Evolutionary conservation across 1,140 invertebrate genomes (phyloP).

Genomic region (Gryon sp.): DNA sequence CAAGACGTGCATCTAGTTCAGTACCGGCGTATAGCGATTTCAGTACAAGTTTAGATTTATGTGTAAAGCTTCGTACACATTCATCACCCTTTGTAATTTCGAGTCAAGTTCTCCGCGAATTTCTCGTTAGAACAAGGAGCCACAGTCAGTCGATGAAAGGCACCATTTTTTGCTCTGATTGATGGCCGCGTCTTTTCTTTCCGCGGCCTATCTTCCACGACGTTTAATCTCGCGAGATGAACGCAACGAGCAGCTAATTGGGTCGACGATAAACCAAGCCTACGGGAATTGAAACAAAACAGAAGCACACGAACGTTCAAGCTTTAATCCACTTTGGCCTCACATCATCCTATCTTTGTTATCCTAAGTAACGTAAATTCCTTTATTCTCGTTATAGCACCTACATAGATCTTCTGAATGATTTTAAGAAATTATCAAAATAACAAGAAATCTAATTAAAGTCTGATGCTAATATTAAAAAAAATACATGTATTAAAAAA

Average conservation of each 20-base stretch:
- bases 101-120: slow-evolving; percentile 24
- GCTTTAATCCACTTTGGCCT: slow-evolving; percentile 44
- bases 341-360: neutral
- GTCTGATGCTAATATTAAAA: too few relatives aligned
- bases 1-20: slow-evolving; percentile 11
- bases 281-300: slow-evolving; percentile 42
- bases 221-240: slow-evolving; percentile 19
- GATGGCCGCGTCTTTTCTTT: slow-evolving; percentile 14
- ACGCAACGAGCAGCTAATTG: slow-evolving; percentile 15
- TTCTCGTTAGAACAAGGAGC: slow-evolving; percentile 29
- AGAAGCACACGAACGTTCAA: slow-evolving; percentile 10
- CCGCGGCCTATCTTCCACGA: slow-evolving; percentile 4
- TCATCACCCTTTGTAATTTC: slow-evolving; percentile 49
- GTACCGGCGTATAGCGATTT: slow-evolving; percentile 4
- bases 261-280: slow-evolving; percentile 23
- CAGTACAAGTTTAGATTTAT: slow-evolving; percentile 33
- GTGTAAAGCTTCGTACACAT: slow-evolving; percentile 26
- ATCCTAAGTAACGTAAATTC: slow-evolving; percentile 18
- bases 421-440: slow-evolving; percentile 16
- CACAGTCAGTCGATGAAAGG: slow-evolving; percentile 33
- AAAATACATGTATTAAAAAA: neutral
- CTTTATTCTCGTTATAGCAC: too few relatives aligned
- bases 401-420: slow-evolving; percentile 20
- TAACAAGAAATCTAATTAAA: too few relatives aligned
- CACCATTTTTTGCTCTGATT: slow-evolving; percentile 33